These are phyloP conservation scores for Ryuthela nishihirai DNA, from an alignment of 2,888 invertebrate species.

Conservation along the genomic window DNA sequence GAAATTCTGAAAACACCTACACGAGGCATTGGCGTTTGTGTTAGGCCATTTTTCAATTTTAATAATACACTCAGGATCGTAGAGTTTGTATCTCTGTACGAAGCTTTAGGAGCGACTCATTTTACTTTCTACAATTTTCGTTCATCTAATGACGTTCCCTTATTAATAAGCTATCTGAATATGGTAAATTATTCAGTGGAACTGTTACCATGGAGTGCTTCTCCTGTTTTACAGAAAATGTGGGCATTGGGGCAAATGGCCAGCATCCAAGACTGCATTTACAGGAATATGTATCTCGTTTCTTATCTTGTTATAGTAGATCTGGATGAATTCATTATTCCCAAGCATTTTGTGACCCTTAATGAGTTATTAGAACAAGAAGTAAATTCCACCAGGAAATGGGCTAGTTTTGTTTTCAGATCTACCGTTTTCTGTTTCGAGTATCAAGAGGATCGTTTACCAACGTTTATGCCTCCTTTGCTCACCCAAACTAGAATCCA, in stretches of 20 bases:
- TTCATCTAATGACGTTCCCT: neutral
- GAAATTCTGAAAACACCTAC: neutral
- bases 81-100: slow-evolving; percentile 46
- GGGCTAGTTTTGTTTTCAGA: slow-evolving; percentile 13
- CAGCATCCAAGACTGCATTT: slow-evolving; percentile 32
- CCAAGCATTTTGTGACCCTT: slow-evolving; percentile 10
- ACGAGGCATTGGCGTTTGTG: slow-evolving; percentile 42
- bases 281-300: slow-evolving; percentile 6
- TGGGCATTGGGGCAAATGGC: slow-evolving; percentile 32
- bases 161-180: neutral
- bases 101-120: slow-evolving; percentile 27
- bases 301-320: slow-evolving; percentile 23
- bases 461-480: slow-evolving; percentile 2
- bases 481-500: slow-evolving; percentile 15
- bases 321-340: slow-evolving; percentile 30
- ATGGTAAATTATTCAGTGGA: slow-evolving; percentile 9
- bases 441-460: slow-evolving; percentile 9
- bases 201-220: slow-evolving; percentile 23
- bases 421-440: slow-evolving; percentile 22
- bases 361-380: slow-evolving; percentile 4
- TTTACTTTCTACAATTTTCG: slow-evolving; percentile 27
- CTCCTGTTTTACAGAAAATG: slow-evolving; percentile 5
- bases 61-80: slow-evolving; percentile 41
- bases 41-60: slow-evolving; percentile 45
- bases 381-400: neutral